Conservation (phyloP, 2,113 vertebrate species). For the Polypterus senegalus region DNA sequence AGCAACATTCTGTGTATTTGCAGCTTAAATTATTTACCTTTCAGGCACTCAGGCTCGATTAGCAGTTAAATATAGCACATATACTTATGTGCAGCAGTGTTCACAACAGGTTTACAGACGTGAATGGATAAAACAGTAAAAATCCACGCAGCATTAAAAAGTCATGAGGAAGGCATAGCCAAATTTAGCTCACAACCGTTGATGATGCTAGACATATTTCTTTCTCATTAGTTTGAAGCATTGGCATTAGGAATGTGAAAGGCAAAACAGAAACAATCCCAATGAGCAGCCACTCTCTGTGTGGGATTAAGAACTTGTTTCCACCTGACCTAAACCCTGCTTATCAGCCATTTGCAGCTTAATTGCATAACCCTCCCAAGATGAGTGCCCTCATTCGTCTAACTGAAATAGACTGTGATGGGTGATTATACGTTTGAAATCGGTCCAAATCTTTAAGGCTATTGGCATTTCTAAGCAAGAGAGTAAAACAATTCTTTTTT, state of each 20-base stretch:
- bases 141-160: too few species aligned
- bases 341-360: slow-evolving; percentile 1
- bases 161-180: too few species aligned
- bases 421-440: not conserved
- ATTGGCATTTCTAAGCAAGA: too few species aligned
- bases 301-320: not conserved
- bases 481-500: too few species aligned
- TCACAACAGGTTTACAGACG: too few species aligned
- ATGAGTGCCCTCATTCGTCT: not conserved
- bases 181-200: not conserved
- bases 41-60: too few species aligned
- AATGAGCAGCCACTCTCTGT: not conserved
- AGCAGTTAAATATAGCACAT: too few species aligned
- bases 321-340: not conserved
- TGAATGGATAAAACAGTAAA: too few species aligned
- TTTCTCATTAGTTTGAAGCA: not conserved
- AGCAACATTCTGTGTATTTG: too few species aligned
- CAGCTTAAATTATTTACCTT: too few species aligned
- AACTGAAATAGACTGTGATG: not conserved
- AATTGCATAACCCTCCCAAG: not conserved
- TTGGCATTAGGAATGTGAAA: not conserved
- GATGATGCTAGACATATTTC: not conserved
- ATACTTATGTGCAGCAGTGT: too few species aligned
- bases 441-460: too few species aligned
- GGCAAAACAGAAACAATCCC: not conserved